phyloP scores from a whole-genome alignment of 2,113 vertebrate species.

The Mobula hypostoma region DNA sequence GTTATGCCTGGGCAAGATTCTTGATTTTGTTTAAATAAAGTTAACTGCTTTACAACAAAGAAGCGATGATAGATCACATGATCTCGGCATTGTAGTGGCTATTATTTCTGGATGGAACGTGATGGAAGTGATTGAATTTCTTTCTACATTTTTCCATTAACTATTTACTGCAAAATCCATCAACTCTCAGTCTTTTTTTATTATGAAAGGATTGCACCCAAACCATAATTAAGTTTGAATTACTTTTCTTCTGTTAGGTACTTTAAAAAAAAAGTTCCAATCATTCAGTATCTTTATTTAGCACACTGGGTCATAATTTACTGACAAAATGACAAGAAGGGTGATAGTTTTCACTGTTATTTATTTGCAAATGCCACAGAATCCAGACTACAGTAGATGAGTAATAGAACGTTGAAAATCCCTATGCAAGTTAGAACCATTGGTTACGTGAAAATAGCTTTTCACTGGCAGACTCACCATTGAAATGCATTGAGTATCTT shows the following conservation, averaged over 20 bases:
- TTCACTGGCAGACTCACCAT: too few species aligned
- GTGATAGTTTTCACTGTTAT: too few species aligned
- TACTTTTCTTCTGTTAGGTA: neutral
- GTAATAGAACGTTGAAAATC: too few species aligned
- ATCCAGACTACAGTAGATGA: too few species aligned
- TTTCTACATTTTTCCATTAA: neutral
- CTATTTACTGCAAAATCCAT: neutral
- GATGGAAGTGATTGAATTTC: neutral
- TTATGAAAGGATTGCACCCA: neutral
- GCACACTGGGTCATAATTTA: too few species aligned
- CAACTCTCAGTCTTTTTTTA: neutral
- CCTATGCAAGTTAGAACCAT: too few species aligned
- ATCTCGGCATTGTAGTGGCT: neutral
- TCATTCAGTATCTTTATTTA: neutral
- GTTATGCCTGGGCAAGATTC: neutral
- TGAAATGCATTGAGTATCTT: too few species aligned
- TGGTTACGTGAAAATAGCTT: too few species aligned
- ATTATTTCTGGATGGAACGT: neutral
- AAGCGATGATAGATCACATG: neutral
- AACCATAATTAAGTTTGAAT: neutral
- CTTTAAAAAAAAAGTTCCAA: neutral
- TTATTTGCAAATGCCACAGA: too few species aligned
- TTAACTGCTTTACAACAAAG: neutral
- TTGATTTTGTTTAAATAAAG: neutral
- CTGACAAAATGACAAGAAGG: too few species aligned